Evolutionary conservation across 2,888 invertebrate species (phyloP), one percentile per base, ranked within the genome.

Genomic region (Calephelis perditalis): DNA sequence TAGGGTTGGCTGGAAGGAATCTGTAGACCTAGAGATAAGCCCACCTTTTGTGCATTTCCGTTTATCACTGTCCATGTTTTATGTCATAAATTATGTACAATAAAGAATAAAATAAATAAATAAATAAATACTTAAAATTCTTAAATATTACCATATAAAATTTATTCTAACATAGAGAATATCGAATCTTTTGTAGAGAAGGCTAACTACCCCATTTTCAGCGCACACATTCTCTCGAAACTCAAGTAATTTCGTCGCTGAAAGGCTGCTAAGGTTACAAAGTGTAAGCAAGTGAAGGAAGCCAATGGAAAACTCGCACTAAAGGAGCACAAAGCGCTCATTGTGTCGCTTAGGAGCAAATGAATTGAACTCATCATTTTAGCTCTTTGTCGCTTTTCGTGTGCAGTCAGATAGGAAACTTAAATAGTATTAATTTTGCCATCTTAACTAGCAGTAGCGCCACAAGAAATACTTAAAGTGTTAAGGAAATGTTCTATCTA

Each of bases 201-300:
- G 52, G 26, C 52, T 52, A 52, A 52, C 52, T 52, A 52, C 35
- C 52, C 52, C 35, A 52, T 52, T 61, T 54, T 62, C 49, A 59
- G 45, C 36, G 11, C 15, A 57, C 56, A 60, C 8, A 58, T 52
- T 54, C 60, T 65, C 56, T 37, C 54, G 52, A 49, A 15, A 56
- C 61, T 37, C 43, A 58, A 57, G 58, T 65, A 60, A 63, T 62
- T 64, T 65, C 12, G 54, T 40, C 43, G 57, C 47, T 61, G 57
- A 67, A 65, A 67, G 64, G 58, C 62, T 61, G 64, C 65, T 71
- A 65, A 65, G 69, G 67, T 69, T 70, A 70, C 70, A 72, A 69
- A 67, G 66, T 67, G 63, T 62, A 59, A 59, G 58, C 55, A 62
- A 64, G 58, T 61, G 62, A 61, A 61, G 60, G 67, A 59, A 61